Base-by-base conservation (phyloP, 2,113 vertebrate genomes). In the Rhinoptilus africanus region DNA sequence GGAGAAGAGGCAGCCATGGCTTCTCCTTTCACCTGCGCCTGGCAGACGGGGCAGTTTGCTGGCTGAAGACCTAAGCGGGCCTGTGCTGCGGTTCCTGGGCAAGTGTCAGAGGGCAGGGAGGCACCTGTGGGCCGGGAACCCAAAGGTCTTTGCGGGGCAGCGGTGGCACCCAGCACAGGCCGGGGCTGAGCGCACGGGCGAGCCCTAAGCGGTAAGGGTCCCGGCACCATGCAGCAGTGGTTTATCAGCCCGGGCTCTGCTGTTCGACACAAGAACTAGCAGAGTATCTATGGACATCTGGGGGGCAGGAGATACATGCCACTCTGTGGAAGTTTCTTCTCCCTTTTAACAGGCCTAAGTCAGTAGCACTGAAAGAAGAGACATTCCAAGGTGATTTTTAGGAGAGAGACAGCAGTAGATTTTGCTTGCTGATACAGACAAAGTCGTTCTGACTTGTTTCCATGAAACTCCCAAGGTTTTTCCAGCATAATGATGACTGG, bases 1-100 rank as follows among this genome's bases (percentile, higher is more conserved):
- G n/a, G 60, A 64, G 72, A 24, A 75, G 66, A 41, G 53, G 15
- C n/a, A 68, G 63, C 6, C 5, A 4, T 9, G 22, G 21, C 9
- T 60, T 39, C 23, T 60, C 60, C 39, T 75, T 6, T 37, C 34
- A 11, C 30, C 32, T 8, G 5, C 0, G 1, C 28, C 12, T 0
- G 3, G 17, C 4, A 5, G 30, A 6, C 7, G 19, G 32, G 35
- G 41, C 35, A 17, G 32, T 14, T 7, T 41, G 35, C 10, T 51
- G 26, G 30, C 77, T 62, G n/a, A 22, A n/a, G 39, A 50, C 5
- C 0, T 6, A 30, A 18, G 28, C 2, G 1, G 57, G 28, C 6
- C 8, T 3, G 30, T 1, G 0, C 1, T 39, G 43, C 2, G 6
- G 6, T 5, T 22, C 30, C 72, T 8, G 50, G 62, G 34, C 10